These are phyloP conservation scores for Pristionchus mayeri DNA, from an alignment of 2,888 invertebrate species.

Conservation along the genomic window DNA sequence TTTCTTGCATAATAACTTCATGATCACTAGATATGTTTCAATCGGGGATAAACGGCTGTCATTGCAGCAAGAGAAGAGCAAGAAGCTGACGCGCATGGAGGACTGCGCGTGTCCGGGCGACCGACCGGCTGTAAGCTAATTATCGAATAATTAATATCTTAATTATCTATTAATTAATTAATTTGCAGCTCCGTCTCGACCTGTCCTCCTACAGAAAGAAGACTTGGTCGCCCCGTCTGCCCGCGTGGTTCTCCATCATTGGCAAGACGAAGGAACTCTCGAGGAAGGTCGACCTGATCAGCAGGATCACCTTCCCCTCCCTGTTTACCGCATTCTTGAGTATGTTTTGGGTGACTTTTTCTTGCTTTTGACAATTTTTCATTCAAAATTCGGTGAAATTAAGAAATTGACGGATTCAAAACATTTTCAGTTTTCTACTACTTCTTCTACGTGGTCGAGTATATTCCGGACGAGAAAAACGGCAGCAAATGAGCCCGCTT, in stretches of 20 bases:
- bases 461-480: not conserved
- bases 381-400: no score
- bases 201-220: constrained; percentile 63
- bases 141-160: no score
- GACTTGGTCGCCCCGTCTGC: constrained; percentile 48
- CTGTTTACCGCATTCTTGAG: constrained; percentile 65
- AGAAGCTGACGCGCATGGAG: constrained; percentile 68
- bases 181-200: constrained; percentile 68
- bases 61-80: constrained; percentile 61
- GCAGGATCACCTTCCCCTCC: constrained; percentile 69
- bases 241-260: constrained; percentile 45
- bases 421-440: constrained; percentile 72
- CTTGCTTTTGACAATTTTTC: not conserved
- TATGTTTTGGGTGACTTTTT: constrained; percentile 53
- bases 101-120: constrained; percentile 74
- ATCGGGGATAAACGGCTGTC: not conserved
- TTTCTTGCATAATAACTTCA: no score
- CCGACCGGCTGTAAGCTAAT: constrained; percentile 64
- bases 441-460: constrained; percentile 66
- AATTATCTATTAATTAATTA: no score
- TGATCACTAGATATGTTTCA: no score
- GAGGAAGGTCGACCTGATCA: constrained; percentile 72
- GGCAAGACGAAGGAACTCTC: constrained; percentile 66
- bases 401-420: no score
- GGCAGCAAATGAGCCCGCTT: not conserved